Evolutionary conservation across 2,888 invertebrate species (phyloP).

Genomic region (Candidula unifasciata): DNA sequence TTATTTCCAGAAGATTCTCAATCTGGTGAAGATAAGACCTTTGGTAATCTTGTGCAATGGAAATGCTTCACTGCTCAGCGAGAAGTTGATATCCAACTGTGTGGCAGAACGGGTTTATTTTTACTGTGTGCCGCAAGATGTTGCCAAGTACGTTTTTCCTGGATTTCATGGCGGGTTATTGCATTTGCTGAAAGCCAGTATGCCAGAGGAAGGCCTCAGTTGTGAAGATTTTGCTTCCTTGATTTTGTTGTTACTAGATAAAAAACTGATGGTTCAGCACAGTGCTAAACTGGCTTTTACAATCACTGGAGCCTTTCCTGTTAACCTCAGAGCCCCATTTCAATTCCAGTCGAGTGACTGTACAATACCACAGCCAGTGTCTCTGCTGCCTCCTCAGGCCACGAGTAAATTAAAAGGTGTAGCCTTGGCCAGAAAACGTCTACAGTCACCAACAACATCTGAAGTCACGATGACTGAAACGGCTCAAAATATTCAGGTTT

Average conservation of each 20-base stretch:
- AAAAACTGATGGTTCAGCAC: not conserved
- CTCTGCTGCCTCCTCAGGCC: too few relatives aligned
- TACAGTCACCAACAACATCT: too few relatives aligned
- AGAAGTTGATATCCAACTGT: conserved; percentile 29
- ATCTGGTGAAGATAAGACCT: conserved; percentile 1
- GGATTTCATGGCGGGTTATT: conserved; percentile 38
- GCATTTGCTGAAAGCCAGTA: not conserved
- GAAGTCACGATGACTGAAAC: too few relatives aligned
- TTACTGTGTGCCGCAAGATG: conserved; percentile 27
- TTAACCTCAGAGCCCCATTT: conserved; percentile 29
- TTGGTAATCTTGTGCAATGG: conserved; percentile 33
- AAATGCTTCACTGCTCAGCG: conserved; percentile 7
- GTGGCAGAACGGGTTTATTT: conserved; percentile 4
- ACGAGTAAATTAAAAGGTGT: too few relatives aligned
- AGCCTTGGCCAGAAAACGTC: too few relatives aligned
- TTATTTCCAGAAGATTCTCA: conserved; percentile 28
- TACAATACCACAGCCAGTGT: not conserved
- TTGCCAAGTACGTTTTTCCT: conserved; percentile 39
- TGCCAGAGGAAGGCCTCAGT: not conserved
- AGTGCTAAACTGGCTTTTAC: conserved; percentile 12
- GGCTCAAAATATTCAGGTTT: too few relatives aligned
- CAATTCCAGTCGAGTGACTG: conserved; percentile 19
- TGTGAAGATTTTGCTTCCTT: not conserved
- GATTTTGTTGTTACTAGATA: not conserved
- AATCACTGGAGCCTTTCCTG: conserved; percentile 34